Conservation (phyloP, 2,888 invertebrate genomes). For the Loripinus fragilis region DNA sequence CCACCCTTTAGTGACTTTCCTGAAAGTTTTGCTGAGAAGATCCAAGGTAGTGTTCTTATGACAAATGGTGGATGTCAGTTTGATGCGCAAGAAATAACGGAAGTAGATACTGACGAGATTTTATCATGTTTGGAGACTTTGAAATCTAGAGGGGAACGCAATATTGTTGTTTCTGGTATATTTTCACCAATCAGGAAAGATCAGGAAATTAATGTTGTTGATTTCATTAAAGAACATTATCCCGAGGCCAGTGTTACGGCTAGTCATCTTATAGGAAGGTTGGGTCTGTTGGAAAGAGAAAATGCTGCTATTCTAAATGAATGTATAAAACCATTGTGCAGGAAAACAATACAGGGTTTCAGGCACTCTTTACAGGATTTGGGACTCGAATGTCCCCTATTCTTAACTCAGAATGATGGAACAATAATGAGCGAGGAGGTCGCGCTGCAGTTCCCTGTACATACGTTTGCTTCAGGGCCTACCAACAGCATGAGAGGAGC, state of each 20-base stretch:
- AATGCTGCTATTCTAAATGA: conserved; percentile 81
- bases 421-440: conserved; percentile 75
- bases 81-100: conserved; percentile 73
- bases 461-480: conserved; percentile 80
- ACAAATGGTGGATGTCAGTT: conserved; percentile 77
- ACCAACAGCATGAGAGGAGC: conserved; percentile 83
- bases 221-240: conserved; percentile 59
- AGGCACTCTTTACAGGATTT: conserved; percentile 67
- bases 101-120: conserved; percentile 70
- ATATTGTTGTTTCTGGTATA: conserved; percentile 77
- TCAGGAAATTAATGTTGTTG: conserved; percentile 70
- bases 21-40: conserved; percentile 56
- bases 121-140: conserved; percentile 53
- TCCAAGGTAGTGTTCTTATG: conserved; percentile 66
- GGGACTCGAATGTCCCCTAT: conserved; percentile 76
- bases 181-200: conserved; percentile 75
- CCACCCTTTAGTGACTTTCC: conserved; percentile 79
- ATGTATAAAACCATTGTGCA: conserved; percentile 74
- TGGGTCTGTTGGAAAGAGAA: conserved; percentile 80
- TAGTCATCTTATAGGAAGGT: conserved; percentile 75
- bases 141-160: conserved; percentile 58
- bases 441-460: conserved; percentile 73
- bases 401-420: conserved; percentile 81
- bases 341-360: conserved; percentile 72
- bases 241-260: conserved; percentile 75